These are phyloP conservation scores for Arctocebus calabarensis DNA, from an alignment of 2,797 vertebrate genomes.

Conservation along the genomic window DNA sequence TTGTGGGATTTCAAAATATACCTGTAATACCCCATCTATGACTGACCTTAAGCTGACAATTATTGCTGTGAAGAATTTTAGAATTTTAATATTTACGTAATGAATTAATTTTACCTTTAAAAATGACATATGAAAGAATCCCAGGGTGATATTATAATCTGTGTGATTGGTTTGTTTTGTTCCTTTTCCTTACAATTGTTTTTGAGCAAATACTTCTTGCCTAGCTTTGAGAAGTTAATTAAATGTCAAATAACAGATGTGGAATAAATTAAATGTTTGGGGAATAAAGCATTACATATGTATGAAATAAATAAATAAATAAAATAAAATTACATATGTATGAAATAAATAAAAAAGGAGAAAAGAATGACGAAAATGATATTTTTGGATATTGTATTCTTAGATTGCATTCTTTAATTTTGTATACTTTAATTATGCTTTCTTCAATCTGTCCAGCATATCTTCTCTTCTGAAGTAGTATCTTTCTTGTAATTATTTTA, in stretches of 20 bases:
- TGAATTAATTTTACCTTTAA: conserved; percentile 53
- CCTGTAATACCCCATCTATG: not conserved
- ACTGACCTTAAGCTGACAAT: not conserved
- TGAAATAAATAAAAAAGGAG: conserved; percentile 27
- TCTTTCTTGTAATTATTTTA: conserved; percentile 17
- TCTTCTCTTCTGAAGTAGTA: conserved; percentile 31
- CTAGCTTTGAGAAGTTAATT: conserved; percentile 58
- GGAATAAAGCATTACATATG: conserved; percentile 38
- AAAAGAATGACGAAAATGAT: not conserved
- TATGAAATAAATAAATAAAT: conserved; percentile 57
- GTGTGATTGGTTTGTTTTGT: conserved; percentile 19
- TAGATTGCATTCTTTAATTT: conserved; percentile 38
- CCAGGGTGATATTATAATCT: not conserved
- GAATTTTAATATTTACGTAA: conserved; percentile 37
- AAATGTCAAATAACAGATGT: conserved; percentile 68
- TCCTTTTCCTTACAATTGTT: conserved; percentile 47
- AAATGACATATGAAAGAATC: conserved; percentile 18
- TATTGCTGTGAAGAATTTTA: conserved; percentile 47
- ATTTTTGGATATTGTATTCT: conserved; percentile 19
- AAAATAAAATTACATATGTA: conserved; percentile 42
- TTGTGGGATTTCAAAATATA: not conserved
- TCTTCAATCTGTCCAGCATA: not conserved
- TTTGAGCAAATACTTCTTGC: conserved; percentile 39
- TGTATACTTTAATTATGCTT: conserved; percentile 12
- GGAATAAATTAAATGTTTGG: conserved; percentile 31